A percentile compares a stretch with the other conserved stretches of the same genome.
phyloP scores from a whole-genome alignment of 2,888 invertebrate species.

The Eilema depressum region DNA sequence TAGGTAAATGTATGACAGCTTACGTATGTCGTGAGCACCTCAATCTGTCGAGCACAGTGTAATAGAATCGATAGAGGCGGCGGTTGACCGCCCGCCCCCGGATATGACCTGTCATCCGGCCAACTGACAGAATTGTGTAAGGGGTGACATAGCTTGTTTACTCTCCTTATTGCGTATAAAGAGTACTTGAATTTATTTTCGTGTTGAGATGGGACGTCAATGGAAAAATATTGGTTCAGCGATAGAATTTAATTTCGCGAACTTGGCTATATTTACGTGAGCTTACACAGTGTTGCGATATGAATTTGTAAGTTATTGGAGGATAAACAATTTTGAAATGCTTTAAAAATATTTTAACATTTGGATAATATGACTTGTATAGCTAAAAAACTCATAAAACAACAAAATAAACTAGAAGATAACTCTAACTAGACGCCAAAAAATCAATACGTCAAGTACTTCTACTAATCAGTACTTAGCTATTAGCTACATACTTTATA shows the following conservation, averaged over 20 bases:
- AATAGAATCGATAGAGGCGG: constrained; percentile 80
- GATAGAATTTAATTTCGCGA: constrained; percentile 35
- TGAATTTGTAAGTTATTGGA: background rate
- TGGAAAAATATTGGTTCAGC: constrained; percentile 49
- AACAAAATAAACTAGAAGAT: no score
- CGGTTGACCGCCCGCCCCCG: constrained; percentile 72
- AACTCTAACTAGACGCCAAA: background rate
- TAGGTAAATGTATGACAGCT: constrained; percentile 60
- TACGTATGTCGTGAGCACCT: constrained; percentile 60
- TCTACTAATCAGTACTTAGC: background rate
- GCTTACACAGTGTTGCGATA: background rate
- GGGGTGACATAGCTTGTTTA: constrained; percentile 70
- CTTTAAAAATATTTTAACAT: background rate
- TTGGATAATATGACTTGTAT: no score
- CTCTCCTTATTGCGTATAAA: constrained; percentile 70
- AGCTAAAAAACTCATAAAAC: no score
- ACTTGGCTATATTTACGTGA: constrained; percentile 10
- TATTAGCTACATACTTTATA: no score
- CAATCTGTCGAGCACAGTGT: constrained; percentile 77
- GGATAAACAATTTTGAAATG: background rate
- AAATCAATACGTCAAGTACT: background rate
- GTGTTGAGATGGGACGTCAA: constrained; percentile 50
- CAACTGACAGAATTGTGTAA: constrained; percentile 72
- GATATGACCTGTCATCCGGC: constrained; percentile 81
- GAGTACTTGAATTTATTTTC: constrained; percentile 64